These are phyloP conservation scores for Polypedilum pembai DNA, from an alignment of 1,140 invertebrate species.

Conservation along the genomic window DNA sequence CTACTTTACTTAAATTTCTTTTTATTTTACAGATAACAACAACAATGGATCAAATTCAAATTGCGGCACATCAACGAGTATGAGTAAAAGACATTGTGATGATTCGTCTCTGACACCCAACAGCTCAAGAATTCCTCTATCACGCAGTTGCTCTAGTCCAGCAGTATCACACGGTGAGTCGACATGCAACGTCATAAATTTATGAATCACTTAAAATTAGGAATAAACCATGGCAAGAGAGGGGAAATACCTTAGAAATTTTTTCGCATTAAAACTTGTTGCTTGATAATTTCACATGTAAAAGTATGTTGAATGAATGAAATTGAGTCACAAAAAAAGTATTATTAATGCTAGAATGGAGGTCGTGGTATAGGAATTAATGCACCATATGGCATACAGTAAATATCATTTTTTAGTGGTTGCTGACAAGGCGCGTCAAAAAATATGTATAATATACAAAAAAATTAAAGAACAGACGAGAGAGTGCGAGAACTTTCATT, in stretches of 20 bases:
- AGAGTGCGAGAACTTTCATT: background rate
- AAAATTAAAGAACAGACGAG: background rate
- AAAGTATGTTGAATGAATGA: background rate
- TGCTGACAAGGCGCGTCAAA: slow-evolving; percentile 6
- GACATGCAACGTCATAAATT: background rate
- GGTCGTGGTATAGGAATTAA: too few relatives aligned
- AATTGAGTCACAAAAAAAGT: background rate
- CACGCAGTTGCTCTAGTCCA: slow-evolving; percentile 43
- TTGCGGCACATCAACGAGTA: background rate
- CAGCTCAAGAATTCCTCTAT: slow-evolving; percentile 37
- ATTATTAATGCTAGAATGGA: background rate
- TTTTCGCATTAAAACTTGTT: too few relatives aligned
- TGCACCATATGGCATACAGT: too few relatives aligned
- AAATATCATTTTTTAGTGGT: too few relatives aligned
- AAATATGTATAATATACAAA: background rate
- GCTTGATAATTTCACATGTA: too few relatives aligned
- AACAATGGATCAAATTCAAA: slow-evolving; percentile 21
- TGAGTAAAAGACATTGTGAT: slow-evolving; percentile 26
- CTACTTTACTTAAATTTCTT: background rate
- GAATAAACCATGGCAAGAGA: background rate
- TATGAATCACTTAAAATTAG: background rate
- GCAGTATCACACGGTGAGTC: slow-evolving; percentile 41
- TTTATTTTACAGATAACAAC: slow-evolving; percentile 9
- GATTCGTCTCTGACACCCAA: slow-evolving; percentile 13
- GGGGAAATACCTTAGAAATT: background rate